A percentile compares a stretch with the other conserved stretches of the same genome.
These are phyloP conservation scores for Rhinichthys klamathensis DNA, from an alignment of 2,113 vertebrate species.

Conservation along the genomic window DNA sequence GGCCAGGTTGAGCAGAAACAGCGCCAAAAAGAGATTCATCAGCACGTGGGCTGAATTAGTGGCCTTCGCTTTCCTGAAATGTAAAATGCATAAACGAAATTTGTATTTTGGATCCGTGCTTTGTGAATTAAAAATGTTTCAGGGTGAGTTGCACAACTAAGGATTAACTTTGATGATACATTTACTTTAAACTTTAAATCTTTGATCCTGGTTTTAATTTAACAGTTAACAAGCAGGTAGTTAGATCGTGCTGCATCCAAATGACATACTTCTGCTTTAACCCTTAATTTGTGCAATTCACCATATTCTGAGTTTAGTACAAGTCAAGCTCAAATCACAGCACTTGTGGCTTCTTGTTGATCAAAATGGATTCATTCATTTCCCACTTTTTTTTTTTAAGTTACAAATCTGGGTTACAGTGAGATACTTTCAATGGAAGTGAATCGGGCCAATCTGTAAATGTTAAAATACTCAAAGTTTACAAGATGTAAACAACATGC, in stretches of 20 bases:
- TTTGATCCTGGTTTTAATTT: no score
- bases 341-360: not conserved
- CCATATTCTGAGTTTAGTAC: not conserved
- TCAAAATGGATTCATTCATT: not conserved
- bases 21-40: conserved; percentile 74
- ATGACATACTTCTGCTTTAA: not conserved
- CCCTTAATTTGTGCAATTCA: not conserved
- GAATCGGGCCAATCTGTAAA: no score
- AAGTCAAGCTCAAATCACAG: not conserved
- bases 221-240: no score
- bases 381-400: not conserved
- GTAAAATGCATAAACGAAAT: not conserved
- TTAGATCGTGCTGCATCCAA: not conserved
- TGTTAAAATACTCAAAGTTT: no score
- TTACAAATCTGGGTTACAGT: no score
- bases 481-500: no score
- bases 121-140: not conserved
- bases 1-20: conserved; percentile 78
- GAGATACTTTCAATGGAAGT: no score
- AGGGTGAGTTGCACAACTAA: not conserved
- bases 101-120: not conserved
- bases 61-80: conserved; percentile 66
- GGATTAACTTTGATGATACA: not conserved
- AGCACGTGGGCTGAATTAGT: conserved; percentile 71
- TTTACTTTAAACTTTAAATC: not conserved